Evolutionary conservation across 2,888 invertebrate species (phyloP).

Genomic region (Itoplectis maculator): DNA sequence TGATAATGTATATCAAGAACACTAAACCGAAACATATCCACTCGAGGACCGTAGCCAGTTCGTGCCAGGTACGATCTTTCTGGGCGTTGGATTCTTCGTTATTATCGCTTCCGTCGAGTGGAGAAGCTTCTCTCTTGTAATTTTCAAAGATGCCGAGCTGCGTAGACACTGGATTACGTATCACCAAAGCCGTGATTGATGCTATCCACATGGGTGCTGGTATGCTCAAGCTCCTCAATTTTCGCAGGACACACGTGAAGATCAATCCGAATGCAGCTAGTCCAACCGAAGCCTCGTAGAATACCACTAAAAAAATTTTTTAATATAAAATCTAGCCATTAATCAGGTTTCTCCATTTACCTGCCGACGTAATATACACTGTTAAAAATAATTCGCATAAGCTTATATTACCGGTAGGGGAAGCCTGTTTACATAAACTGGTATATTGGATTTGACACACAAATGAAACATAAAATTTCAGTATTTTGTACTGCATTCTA

Average conservation of each 20-base stretch:
- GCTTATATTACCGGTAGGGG: no score
- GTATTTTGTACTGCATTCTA: no score
- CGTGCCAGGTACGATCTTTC: slow-evolving; percentile 75
- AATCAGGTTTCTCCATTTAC: no score
- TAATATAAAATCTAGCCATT: background rate
- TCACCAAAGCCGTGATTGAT: slow-evolving; percentile 71
- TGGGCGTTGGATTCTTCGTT: slow-evolving; percentile 60
- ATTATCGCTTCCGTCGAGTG: slow-evolving; percentile 69
- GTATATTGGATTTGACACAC: no score
- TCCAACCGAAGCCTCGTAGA: slow-evolving; percentile 77
- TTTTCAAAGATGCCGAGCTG: slow-evolving; percentile 68
- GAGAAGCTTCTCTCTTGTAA: slow-evolving; percentile 56
- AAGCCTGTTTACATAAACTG: no score
- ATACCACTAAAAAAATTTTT: slow-evolving; percentile 76
- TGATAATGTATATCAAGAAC: slow-evolving; percentile 74
- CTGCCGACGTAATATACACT: no score
- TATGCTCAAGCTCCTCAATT: slow-evolving; percentile 74
- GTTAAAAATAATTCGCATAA: no score
- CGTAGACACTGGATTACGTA: slow-evolving; percentile 75
- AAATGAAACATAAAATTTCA: no score
- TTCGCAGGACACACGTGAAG: slow-evolving; percentile 78
- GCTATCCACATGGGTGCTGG: slow-evolving; percentile 78
- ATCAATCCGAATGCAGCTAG: slow-evolving; percentile 78
- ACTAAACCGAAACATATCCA: slow-evolving; percentile 76
- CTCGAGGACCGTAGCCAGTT: slow-evolving; percentile 78